Evolutionary conservation across 2,797 vertebrate species (phyloP).

Genomic region (Oryzias sinensis): DNA sequence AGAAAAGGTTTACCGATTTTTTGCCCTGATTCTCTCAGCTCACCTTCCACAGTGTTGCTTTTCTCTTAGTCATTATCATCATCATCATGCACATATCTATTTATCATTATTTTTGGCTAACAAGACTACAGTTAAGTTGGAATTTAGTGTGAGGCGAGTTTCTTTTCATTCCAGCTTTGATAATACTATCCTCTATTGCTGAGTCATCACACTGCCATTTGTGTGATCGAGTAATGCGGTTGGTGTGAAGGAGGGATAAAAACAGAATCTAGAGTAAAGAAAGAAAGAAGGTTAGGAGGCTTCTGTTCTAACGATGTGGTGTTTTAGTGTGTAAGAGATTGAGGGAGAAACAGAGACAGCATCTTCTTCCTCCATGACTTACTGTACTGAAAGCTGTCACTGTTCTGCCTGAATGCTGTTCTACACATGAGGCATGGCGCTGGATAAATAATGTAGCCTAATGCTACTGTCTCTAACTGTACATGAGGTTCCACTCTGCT

Average conservation of each 20-base stretch:
- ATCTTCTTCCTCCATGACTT: conserved; percentile 3
- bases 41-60: too few species aligned
- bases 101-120: too few species aligned
- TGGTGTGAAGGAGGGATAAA: conserved; percentile 34
- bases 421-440: conserved; percentile 28
- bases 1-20: too few species aligned
- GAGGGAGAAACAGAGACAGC: neutral
- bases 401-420: conserved; percentile 50
- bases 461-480: conserved; percentile 41
- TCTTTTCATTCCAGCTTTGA: conserved; percentile 44
- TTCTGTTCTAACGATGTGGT: conserved; percentile 30
- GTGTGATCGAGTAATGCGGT: conserved; percentile 23
- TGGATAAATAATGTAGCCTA: conserved; percentile 57
- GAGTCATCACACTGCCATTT: conserved; percentile 50
- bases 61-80: too few species aligned
- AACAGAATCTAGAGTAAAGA: conserved; percentile 32
- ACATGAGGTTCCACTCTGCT: conserved; percentile 44
- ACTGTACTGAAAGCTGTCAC: conserved; percentile 39
- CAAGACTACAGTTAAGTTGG: conserved; percentile 30
- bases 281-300: conserved; percentile 19
- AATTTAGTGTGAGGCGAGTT: conserved; percentile 42
- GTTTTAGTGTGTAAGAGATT: conserved; percentile 9
- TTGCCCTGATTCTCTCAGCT: too few species aligned
- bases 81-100: too few species aligned
- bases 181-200: conserved; percentile 53